phyloP scores from a whole-genome alignment of 2,888 invertebrate genomes.

The Rosalia funebris region DNA sequence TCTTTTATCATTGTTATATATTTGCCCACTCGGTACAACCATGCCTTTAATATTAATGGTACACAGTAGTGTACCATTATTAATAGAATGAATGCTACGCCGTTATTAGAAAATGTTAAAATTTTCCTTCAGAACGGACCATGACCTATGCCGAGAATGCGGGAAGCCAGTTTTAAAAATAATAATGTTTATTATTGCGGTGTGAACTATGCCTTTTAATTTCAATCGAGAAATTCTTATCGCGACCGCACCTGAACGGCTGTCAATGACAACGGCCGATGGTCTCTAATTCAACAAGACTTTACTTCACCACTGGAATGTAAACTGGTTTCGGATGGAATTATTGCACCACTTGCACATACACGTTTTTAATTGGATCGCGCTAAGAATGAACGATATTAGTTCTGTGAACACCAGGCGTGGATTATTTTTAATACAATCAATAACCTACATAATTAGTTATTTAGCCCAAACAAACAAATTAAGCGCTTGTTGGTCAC shows the following conservation, averaged over 20 bases:
- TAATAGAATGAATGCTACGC: too few relatives aligned
- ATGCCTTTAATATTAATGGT: too few relatives aligned
- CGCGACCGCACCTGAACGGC: constrained; percentile 16
- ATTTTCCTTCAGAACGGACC: constrained; percentile 4
- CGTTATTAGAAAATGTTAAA: constrained; percentile 11
- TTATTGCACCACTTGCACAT: background rate
- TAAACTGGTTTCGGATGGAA: constrained; percentile 1
- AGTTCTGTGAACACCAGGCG: too few relatives aligned
- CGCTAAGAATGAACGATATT: too few relatives aligned
- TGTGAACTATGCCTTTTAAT: constrained; percentile 7
- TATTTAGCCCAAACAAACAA: too few relatives aligned
- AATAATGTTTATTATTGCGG: background rate
- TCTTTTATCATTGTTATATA: too few relatives aligned
- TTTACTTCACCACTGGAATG: background rate
- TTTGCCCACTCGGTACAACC: too few relatives aligned
- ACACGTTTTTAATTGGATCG: background rate
- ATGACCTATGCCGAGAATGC: constrained; percentile 17
- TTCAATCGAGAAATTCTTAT: constrained; percentile 12
- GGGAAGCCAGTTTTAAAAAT: constrained; percentile 3
- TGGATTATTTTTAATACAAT: too few relatives aligned
- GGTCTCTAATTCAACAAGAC: background rate
- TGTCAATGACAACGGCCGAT: constrained; percentile 8
- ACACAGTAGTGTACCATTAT: too few relatives aligned
- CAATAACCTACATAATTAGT: too few relatives aligned
- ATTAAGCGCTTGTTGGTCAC: too few relatives aligned